phyloP scores from a whole-genome alignment of 2,797 vertebrate species.

The Brotula barbata region DNA sequence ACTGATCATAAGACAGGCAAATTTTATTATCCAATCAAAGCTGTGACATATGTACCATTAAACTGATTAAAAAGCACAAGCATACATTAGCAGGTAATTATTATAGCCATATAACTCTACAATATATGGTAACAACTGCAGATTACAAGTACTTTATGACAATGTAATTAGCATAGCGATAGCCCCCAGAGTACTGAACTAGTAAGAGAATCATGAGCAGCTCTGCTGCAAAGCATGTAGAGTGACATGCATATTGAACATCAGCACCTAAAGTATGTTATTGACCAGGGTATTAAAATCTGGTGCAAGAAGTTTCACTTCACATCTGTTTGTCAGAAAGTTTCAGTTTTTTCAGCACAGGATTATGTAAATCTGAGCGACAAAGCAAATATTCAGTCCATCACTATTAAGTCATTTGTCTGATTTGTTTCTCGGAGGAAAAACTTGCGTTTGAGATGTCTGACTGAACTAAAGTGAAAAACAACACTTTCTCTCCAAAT shows the following conservation, averaged over 20 bases:
- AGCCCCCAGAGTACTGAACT: slow-evolving; percentile 47
- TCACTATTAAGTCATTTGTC: slow-evolving; percentile 45
- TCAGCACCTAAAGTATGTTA: slow-evolving; percentile 52
- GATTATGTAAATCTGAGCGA: slow-evolving; percentile 41
- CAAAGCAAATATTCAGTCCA: slow-evolving; percentile 64
- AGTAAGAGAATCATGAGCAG: slow-evolving; percentile 47
- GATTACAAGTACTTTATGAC: slow-evolving; percentile 64
- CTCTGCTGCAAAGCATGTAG: slow-evolving; percentile 57
- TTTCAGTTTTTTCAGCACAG: slow-evolving; percentile 29
- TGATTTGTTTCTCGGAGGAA: slow-evolving; percentile 34
- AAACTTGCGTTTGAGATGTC: slow-evolving; percentile 36
- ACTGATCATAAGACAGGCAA: slow-evolving; percentile 59
- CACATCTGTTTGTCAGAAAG: slow-evolving; percentile 29
- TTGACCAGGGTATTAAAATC: slow-evolving; percentile 36
- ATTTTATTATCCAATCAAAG: slow-evolving; percentile 57
- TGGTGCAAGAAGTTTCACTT: slow-evolving; percentile 30
- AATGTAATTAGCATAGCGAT: slow-evolving; percentile 64
- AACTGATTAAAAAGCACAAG: slow-evolving; percentile 66
- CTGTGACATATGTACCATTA: slow-evolving; percentile 47
- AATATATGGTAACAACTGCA: slow-evolving; percentile 67
- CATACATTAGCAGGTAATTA: slow-evolving; percentile 68
- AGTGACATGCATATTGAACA: slow-evolving; percentile 63
- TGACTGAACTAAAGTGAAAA: slow-evolving; percentile 33
- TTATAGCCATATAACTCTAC: slow-evolving; percentile 63
- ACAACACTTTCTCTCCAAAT: slow-evolving; percentile 32